Percentiles rank a stretch among this genome's conserved stretches.
phyloP scores from a whole-genome alignment of 1,140 invertebrate genomes.

The Trichonephila clavata region DNA sequence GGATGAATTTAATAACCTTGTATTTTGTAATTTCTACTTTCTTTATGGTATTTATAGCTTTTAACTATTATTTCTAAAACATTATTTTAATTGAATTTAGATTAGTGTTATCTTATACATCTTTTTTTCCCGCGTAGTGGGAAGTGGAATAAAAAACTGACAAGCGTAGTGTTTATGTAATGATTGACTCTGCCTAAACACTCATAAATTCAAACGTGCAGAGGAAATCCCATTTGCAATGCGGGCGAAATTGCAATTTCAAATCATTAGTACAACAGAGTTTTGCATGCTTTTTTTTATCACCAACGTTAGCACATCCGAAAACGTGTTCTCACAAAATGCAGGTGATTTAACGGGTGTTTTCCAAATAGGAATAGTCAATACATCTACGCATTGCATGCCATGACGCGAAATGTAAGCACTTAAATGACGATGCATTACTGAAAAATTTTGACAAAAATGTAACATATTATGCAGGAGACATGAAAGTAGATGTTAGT shows the following conservation, averaged over 20 bases:
- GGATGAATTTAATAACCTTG: too few species aligned
- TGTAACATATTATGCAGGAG: too few species aligned
- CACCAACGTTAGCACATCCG: neutral
- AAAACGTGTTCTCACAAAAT: conserved; percentile 19
- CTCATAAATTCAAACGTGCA: conserved; percentile 37
- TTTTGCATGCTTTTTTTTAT: neutral
- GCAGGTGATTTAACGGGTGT: conserved; percentile 29
- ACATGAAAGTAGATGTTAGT: too few species aligned
- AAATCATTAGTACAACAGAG: conserved; percentile 17
- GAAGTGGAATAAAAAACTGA: neutral
- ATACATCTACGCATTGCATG: neutral
- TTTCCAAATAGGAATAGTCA: neutral
- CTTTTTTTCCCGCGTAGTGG: neutral
- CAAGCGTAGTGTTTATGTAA: neutral
- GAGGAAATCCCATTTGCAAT: conserved; percentile 28
- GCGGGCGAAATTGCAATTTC: conserved; percentile 33
- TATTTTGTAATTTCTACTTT: too few species aligned
- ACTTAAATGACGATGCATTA: too few species aligned
- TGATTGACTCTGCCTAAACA: neutral
- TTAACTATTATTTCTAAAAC: neutral
- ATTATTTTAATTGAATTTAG: neutral
- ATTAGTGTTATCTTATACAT: neutral
- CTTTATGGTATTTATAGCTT: neutral
- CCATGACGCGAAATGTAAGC: too few species aligned
- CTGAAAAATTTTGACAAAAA: too few species aligned